Evolutionary conservation across 2,797 vertebrate species (phyloP).

Genomic region (Artibeus jamaicensis): DNA sequence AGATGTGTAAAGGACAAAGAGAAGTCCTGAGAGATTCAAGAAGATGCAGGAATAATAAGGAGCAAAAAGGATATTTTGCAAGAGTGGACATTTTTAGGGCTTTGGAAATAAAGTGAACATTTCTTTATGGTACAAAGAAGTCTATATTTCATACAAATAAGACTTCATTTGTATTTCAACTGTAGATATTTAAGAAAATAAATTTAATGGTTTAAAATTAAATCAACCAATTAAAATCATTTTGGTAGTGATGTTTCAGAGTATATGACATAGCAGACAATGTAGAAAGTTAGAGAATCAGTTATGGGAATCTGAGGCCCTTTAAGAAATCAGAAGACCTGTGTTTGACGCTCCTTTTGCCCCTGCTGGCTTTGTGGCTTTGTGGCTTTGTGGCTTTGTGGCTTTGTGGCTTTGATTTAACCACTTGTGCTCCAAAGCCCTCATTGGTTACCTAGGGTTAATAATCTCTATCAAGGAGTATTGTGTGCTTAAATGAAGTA

Average conservation of each 20-base stretch:
- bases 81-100: background rate
- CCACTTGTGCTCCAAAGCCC: background rate
- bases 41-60: background rate
- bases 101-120: slow-evolving; percentile 39
- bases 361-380: background rate
- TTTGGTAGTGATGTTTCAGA: background rate
- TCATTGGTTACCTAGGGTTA: background rate
- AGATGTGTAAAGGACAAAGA: background rate
- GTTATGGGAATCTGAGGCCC: background rate
- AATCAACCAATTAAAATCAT: slow-evolving; percentile 4
- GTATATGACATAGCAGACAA: background rate
- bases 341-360: background rate
- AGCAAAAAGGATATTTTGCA: background rate
- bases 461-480: background rate
- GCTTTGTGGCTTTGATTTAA: background rate
- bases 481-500: background rate
- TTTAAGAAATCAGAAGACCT: background rate
- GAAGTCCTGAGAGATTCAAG: background rate
- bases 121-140: background rate
- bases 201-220: background rate
- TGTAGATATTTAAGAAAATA: slow-evolving; percentile 4
- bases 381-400: background rate
- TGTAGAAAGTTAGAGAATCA: background rate
- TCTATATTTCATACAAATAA: background rate
- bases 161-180: background rate